A percentile compares a stretch with the other conserved stretches of the same genome.
Evolutionary conservation across 2,797 vertebrate species (phyloP).

Genomic region (Tympanoctomys barrerae): DNA sequence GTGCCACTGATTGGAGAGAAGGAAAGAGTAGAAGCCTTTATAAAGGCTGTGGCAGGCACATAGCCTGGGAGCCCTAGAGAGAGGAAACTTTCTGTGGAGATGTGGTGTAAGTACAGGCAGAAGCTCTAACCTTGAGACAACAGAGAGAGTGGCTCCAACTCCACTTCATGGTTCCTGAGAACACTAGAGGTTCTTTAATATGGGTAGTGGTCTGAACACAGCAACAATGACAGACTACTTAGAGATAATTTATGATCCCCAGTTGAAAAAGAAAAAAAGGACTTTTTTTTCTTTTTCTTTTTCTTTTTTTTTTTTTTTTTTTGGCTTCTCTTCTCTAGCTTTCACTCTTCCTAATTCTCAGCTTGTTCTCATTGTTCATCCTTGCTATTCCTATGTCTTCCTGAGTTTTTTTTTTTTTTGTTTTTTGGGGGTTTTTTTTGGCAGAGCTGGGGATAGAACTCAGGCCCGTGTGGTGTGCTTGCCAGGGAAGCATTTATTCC

Average conservation of each 20-base stretch:
- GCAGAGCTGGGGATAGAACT: too few species aligned
- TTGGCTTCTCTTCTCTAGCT: background rate
- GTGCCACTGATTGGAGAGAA: background rate
- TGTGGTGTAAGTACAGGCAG: background rate
- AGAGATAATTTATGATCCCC: background rate
- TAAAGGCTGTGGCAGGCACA: background rate
- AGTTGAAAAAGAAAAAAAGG: background rate
- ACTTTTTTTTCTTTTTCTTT: background rate
- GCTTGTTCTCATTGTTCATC: background rate
- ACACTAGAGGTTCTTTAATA: background rate
- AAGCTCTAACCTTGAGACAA: background rate
- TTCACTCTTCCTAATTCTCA: background rate
- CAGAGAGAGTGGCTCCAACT: background rate
- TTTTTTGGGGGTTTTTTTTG: too few species aligned
- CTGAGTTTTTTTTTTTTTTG: too few species aligned
- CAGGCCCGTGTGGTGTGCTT: too few species aligned
- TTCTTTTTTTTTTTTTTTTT: background rate
- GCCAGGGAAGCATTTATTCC: too few species aligned
- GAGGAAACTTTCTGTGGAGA: background rate
- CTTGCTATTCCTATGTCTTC: background rate
- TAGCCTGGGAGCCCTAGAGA: background rate
- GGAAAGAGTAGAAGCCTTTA: background rate
- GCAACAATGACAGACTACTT: background rate
- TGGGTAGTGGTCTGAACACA: background rate
- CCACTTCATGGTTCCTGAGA: background rate